phyloP scores from a whole-genome alignment of 1,140 invertebrate genomes.

The Hyles euphorbiae region DNA sequence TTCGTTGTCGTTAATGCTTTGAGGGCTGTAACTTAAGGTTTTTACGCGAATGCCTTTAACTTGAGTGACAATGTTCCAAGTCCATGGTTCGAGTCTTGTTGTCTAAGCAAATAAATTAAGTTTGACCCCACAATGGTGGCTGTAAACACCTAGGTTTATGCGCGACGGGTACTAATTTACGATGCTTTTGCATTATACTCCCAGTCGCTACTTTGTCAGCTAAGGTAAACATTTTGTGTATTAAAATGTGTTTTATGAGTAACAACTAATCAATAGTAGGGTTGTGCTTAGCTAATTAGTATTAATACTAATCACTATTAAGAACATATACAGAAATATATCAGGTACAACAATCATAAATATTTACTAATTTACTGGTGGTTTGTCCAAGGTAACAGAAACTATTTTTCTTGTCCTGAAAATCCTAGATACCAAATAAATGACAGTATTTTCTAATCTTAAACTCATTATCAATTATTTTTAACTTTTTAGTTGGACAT shows the following conservation, averaged over 20 bases:
- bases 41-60: neutral
- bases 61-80: slow-evolving; percentile 10
- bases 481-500: no score
- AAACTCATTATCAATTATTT: no score
- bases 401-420: no score
- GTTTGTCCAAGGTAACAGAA: no score
- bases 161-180: slow-evolving; percentile 46
- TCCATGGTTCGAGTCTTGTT: neutral
- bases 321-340: no score
- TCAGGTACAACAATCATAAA: no score
- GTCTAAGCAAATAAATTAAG: slow-evolving; percentile 45
- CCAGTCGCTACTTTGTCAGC: slow-evolving; percentile 11
- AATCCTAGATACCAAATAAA: no score
- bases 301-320: no score
- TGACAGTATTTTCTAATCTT: no score
- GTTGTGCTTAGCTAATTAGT: neutral
- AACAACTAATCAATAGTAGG: neutral
- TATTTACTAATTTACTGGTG: no score
- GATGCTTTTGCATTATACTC: slow-evolving; percentile 14
- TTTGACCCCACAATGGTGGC: slow-evolving; percentile 42
- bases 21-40: neutral
- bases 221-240: neutral
- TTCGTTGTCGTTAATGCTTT: neutral
- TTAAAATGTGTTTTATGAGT: neutral
- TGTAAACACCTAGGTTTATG: slow-evolving; percentile 55